A percentile compares a stretch with the other conserved stretches of the same genome.
Evolutionary conservation across 2,888 invertebrate species (phyloP).

Genomic region (Toxonevra muliebris): DNA sequence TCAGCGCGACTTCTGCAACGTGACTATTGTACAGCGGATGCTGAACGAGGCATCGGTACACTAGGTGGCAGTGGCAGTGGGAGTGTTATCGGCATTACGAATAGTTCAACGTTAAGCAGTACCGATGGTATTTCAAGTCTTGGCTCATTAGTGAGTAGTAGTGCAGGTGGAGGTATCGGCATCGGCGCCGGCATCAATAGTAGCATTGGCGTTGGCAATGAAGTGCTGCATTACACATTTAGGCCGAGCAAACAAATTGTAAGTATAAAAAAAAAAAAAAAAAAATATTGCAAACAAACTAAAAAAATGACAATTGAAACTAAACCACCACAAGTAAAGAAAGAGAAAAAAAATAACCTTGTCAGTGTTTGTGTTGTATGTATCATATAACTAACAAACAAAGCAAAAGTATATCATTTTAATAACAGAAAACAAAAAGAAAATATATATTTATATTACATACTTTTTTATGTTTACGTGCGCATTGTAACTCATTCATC

Average conservation of each 20-base stretch:
- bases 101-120: conserved; percentile 45
- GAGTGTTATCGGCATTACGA: conserved; percentile 47
- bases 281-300: not conserved
- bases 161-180: conserved; percentile 46
- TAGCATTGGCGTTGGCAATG: conserved; percentile 59
- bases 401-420: not conserved
- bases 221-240: conserved; percentile 65
- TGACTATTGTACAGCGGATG: conserved; percentile 60
- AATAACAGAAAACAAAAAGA: conserved; percentile 20
- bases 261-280: conserved; percentile 47
- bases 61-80: conserved; percentile 40
- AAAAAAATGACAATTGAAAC: not conserved
- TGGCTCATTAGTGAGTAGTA: conserved; percentile 55
- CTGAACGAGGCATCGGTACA: conserved; percentile 44
- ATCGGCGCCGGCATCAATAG: conserved; percentile 52
- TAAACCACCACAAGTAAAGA: no score
- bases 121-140: conserved; percentile 49
- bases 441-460: not conserved
- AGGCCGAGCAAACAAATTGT: conserved; percentile 66
- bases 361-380: not conserved
- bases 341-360: not conserved
- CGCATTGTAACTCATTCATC: conserved; percentile 31
- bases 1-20: conserved; percentile 63
- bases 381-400: not conserved
- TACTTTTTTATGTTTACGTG: conserved; percentile 20